Evolutionary conservation across 2,888 invertebrate species (phyloP).

Genomic region (Apamea epomidion): DNA sequence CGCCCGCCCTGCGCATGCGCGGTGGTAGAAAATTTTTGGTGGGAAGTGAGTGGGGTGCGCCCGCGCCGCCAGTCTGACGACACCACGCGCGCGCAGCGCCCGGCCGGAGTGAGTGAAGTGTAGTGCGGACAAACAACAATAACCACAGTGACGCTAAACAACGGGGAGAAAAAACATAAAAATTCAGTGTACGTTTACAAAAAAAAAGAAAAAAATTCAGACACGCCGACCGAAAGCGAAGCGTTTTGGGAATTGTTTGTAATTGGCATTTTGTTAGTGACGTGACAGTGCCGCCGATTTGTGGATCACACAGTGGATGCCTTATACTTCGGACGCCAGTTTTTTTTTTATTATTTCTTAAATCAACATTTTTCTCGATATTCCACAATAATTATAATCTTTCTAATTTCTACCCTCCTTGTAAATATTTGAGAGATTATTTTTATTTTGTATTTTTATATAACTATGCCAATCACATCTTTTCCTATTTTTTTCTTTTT

Average conservation of each 20-base stretch:
- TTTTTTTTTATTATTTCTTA: slow-evolving; percentile 72
- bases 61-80: slow-evolving; percentile 85
- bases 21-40: slow-evolving; percentile 89
- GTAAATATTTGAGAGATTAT: slow-evolving; percentile 85
- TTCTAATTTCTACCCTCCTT: slow-evolving; percentile 75
- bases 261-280: slow-evolving; percentile 90
- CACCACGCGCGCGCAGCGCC: slow-evolving; percentile 85
- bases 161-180: slow-evolving; percentile 70
- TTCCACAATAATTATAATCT: slow-evolving; percentile 66
- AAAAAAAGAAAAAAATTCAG: slow-evolving; percentile 69
- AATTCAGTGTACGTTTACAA: slow-evolving; percentile 82
- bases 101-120: slow-evolving; percentile 82
- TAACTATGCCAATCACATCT: slow-evolving; percentile 90
- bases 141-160: slow-evolving; percentile 77
- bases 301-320: slow-evolving; percentile 84
- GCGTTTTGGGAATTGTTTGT: slow-evolving; percentile 84
- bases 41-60: slow-evolving; percentile 90
- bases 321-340: slow-evolving; percentile 80
- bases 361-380: slow-evolving; percentile 63
- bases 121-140: slow-evolving; percentile 72
- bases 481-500: slow-evolving; percentile 79
- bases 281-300: slow-evolving; percentile 84
- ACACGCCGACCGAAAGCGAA: slow-evolving; percentile 74
- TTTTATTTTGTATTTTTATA: slow-evolving; percentile 76
- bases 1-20: slow-evolving; percentile 74